Evolutionary conservation across 2,797 vertebrate species (phyloP).

Genomic region (Eleutherodactylus coqui): DNA sequence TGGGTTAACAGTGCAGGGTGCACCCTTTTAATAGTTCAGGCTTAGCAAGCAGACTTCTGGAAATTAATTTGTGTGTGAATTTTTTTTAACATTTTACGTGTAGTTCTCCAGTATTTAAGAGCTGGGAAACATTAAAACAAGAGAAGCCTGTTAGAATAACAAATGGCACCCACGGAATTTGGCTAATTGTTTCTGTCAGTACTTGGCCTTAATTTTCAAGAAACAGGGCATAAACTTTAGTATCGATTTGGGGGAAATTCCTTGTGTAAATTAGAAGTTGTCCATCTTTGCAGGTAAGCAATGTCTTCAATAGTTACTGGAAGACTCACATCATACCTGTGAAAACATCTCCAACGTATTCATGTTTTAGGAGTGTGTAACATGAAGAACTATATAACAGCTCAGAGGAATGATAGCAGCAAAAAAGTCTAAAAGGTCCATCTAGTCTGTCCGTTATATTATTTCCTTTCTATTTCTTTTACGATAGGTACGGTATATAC

Average conservation of each 20-base stretch:
- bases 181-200: constrained; percentile 45
- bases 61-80: neutral
- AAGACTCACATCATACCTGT: neutral
- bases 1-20: neutral
- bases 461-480: too few species aligned
- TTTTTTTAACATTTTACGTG: neutral
- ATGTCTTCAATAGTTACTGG: neutral
- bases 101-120: neutral
- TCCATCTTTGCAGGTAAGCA: constrained; percentile 16
- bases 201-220: constrained; percentile 57
- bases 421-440: too few species aligned
- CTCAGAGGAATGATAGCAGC: too few species aligned
- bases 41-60: neutral
- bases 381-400: neutral
- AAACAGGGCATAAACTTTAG: constrained; percentile 61
- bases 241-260: constrained; percentile 48
- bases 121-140: constrained; percentile 15
- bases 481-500: too few species aligned
- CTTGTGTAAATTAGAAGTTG: constrained; percentile 44
- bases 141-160: constrained; percentile 46
- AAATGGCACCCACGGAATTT: constrained; percentile 41
- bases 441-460: too few species aligned
- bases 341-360: neutral
- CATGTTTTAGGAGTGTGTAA: neutral
- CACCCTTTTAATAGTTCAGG: neutral